Evolutionary conservation across 2,888 invertebrate genomes (phyloP).

Genomic region (Morpho helenor): DNA sequence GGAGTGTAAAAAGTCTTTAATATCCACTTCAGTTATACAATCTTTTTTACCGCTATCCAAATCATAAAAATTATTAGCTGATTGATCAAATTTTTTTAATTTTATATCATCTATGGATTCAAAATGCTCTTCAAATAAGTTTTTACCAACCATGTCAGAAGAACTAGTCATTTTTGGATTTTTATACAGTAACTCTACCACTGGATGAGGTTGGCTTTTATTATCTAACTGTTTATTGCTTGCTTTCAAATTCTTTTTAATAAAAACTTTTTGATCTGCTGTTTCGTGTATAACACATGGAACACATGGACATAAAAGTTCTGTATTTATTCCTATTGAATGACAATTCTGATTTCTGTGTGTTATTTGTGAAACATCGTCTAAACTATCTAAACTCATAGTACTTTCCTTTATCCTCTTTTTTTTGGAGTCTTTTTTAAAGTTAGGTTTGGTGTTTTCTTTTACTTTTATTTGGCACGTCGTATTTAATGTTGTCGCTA

Average conservation of each 20-base stretch:
- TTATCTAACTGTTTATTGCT: constrained; percentile 12
- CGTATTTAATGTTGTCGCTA: constrained; percentile 4
- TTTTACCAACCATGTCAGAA: constrained; percentile 39
- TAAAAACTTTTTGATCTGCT: constrained; percentile 38
- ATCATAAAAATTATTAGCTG: constrained; percentile 29
- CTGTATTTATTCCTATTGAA: constrained; percentile 61
- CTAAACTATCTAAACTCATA: constrained; percentile 67
- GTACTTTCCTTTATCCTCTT: constrained; percentile 48
- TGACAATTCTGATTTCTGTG: constrained; percentile 40
- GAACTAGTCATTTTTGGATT: constrained; percentile 55
- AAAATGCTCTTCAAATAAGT: constrained; percentile 30
- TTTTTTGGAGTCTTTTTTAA: constrained; percentile 25
- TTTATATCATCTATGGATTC: constrained; percentile 35
- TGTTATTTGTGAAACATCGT: constrained; percentile 37
- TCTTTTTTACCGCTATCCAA: constrained; percentile 23
- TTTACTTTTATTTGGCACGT: constrained; percentile 16
- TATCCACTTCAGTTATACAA: constrained; percentile 3
- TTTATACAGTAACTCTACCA: constrained; percentile 58
- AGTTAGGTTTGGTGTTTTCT: constrained; percentile 19
- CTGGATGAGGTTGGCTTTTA: constrained; percentile 29
- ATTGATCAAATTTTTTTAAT: constrained; percentile 29
- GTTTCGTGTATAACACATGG: constrained; percentile 64
- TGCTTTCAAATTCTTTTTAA: constrained; percentile 31
- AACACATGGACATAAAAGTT: constrained; percentile 54
- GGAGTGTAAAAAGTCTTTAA: neutral